phyloP scores from a whole-genome alignment of 1,140 invertebrate species.

The Brachionus rubens region DNA sequence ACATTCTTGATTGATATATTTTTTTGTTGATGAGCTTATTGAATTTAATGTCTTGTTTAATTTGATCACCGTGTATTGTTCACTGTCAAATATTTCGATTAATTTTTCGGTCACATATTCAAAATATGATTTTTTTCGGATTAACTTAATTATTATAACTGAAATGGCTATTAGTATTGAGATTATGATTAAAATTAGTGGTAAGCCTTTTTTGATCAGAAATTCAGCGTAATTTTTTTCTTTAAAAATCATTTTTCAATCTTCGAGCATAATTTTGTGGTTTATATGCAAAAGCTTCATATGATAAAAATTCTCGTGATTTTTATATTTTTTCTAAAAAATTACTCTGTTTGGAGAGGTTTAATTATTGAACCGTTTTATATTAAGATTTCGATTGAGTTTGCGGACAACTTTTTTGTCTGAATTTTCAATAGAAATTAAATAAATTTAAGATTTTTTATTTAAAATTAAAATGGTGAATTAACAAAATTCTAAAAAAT shows the following conservation, averaged over 20 bases:
- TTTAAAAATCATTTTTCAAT: slow-evolving; percentile 22
- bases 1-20: slow-evolving; percentile 9
- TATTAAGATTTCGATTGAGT: no score
- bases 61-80: not conserved
- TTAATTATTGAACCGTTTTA: no score
- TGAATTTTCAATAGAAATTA: no score
- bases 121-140: slow-evolving; percentile 4
- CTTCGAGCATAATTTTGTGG: no score
- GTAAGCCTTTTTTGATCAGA: slow-evolving; percentile 22
- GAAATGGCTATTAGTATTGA: not conserved
- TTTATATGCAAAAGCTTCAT: no score
- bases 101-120: slow-evolving; percentile 33
- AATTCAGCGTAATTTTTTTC: slow-evolving; percentile 3
- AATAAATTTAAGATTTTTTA: no score
- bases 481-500: slow-evolving; percentile 9
- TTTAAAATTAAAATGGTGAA: no score
- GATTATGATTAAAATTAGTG: not conserved
- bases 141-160: not conserved
- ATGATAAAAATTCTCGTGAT: no score
- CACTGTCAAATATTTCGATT: slow-evolving; percentile 1
- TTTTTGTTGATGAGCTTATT: not conserved
- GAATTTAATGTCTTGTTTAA: not conserved
- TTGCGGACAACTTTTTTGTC: no score
- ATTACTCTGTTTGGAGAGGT: no score
- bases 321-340: no score